phyloP scores from a whole-genome alignment of 1,140 invertebrate genomes.

The Vanessa tameamea region DNA sequence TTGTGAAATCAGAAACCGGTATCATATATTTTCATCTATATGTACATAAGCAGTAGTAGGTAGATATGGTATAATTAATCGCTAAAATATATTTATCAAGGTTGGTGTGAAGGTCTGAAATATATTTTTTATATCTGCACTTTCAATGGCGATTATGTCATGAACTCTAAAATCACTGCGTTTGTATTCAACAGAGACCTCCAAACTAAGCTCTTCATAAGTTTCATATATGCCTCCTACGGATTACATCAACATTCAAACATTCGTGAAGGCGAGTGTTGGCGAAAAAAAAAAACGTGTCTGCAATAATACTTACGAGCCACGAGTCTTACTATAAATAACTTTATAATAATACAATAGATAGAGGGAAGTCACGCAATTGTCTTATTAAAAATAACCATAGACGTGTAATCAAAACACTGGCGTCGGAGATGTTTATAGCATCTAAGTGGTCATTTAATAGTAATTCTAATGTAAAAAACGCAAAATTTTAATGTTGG shows the following conservation, averaged over 20 bases:
- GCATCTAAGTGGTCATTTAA: slow-evolving; percentile 22
- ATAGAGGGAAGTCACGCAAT: slow-evolving; percentile 44
- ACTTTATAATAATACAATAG: slow-evolving; percentile 37
- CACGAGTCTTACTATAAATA: slow-evolving; percentile 33
- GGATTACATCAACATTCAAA: slow-evolving; percentile 43
- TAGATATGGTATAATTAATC: no score
- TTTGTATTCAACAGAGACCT: slow-evolving; percentile 27
- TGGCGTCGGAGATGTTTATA: slow-evolving; percentile 9
- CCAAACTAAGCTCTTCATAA: slow-evolving; percentile 37
- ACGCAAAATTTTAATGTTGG: not conserved
- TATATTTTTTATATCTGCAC: no score
- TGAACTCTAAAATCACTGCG: not conserved
- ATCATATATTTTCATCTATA: no score
- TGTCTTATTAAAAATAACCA: slow-evolving; percentile 38
- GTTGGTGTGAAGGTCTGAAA: no score
- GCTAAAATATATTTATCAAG: no score
- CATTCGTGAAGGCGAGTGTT: slow-evolving; percentile 34
- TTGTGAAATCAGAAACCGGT: no score
- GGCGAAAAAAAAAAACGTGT: slow-evolving; percentile 35
- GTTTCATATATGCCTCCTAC: slow-evolving; percentile 36
- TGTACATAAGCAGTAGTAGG: no score
- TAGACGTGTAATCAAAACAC: slow-evolving; percentile 25
- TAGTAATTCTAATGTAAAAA: slow-evolving; percentile 6
- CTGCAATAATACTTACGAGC: slow-evolving; percentile 36
- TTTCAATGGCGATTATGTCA: not conserved